Base-by-base conservation (phyloP, 35 echinoderm and acorn worm species). In the Anneissia japonica region DNA sequence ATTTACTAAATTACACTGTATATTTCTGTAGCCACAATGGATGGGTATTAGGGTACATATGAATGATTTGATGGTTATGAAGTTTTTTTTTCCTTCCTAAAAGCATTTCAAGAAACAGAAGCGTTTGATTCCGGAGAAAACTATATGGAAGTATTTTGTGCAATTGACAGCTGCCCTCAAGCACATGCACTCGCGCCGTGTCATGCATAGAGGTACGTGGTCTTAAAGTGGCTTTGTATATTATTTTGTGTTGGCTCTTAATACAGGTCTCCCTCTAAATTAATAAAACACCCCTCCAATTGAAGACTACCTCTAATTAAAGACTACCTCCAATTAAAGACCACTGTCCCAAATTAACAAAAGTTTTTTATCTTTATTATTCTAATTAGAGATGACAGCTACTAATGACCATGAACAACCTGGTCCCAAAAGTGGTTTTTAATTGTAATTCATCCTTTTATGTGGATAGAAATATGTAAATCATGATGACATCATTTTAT, bases 101-200 rank as follows among this genome's bases (percentile, higher is more conserved):
- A 81, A 99, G 96, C 96, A 99, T 92, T 99, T 99, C 92, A 99
- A 99, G 86, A 99, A 93, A 81, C 89, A 99, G 81, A 93, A 94
- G 74, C 56, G 96, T 40, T 81, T 99, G 46, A 99, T 99, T 72
- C 96, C 96, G 21, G 96, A 99, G 77, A 99, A 81, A 35, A 99
- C 92, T 3, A 91, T 99, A 77, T 94, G 96, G 96, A 99, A 99
- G 85, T 99, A 99, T 73, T 99, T 99, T 91, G 96, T 99, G 36
- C 96, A 99, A 86, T 84, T 99, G 32, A 94, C 92, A 74, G 94
- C 92, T 74, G 96, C 96, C n/a, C 86, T 99, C 73, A 86, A 93
- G 80, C 96, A 99, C 83, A 99, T 99, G 96, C 96, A 99, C 83
- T 91, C 89, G 38, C 85, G 88, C 56, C 85, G 96, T 56, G 96